phyloP scores from a whole-genome alignment of 92 coral and sea anemone genomes.

The Desmophyllum pertusum region DNA sequence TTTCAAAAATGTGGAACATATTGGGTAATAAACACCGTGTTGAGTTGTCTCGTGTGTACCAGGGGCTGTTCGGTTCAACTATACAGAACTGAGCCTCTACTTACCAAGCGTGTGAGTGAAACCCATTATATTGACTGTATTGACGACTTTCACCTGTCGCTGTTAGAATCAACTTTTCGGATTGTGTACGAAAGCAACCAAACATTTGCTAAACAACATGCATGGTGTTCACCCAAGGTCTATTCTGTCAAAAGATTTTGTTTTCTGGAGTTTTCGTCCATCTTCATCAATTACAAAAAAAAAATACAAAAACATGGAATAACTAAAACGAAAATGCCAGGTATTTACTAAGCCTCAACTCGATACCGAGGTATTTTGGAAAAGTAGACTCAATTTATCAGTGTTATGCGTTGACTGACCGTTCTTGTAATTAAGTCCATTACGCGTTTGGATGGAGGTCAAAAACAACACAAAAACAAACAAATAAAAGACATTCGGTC shows the following conservation, averaged over 20 bases:
- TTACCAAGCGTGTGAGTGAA: too few relatives aligned
- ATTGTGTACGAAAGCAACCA: too few relatives aligned
- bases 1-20: neutral
- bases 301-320: neutral
- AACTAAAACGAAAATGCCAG: neutral
- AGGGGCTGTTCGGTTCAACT: too few relatives aligned
- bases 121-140: too few relatives aligned
- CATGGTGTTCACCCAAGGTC: too few relatives aligned
- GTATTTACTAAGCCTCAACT: conserved; percentile 6
- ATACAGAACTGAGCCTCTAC: too few relatives aligned
- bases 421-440: neutral
- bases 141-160: too few relatives aligned
- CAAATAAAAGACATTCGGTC: neutral
- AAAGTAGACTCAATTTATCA: conserved; percentile 7
- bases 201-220: too few relatives aligned
- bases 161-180: too few relatives aligned
- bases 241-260: too few relatives aligned
- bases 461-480: neutral
- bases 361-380: conserved; percentile 1
- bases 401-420: neutral
- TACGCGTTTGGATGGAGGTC: neutral
- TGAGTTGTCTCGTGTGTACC: too few relatives aligned
- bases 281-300: neutral
- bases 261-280: neutral
- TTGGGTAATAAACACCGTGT: neutral